These are phyloP conservation scores for Mesocricetus auratus DNA, from an alignment of 2,113 vertebrate species.

Conservation along the genomic window DNA sequence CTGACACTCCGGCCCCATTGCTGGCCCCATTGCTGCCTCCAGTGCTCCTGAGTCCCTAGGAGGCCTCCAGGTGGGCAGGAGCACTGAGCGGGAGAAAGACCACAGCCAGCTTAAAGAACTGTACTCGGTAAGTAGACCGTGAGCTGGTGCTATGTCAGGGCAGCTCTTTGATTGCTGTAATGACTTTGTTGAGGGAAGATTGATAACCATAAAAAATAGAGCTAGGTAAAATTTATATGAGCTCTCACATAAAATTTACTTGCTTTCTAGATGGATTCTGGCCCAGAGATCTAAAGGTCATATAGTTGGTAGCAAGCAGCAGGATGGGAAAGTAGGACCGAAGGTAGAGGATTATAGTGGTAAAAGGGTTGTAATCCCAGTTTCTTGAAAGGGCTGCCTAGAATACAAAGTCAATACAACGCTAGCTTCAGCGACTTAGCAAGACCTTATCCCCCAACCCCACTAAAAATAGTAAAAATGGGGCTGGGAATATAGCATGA, in stretches of 20 bases:
- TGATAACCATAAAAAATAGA: conserved; percentile 6
- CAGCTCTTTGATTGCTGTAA: background rate
- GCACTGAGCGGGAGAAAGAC: conserved; percentile 55
- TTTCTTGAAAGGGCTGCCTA: background rate
- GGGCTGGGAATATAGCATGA: background rate
- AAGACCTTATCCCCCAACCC: background rate
- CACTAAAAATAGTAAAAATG: background rate
- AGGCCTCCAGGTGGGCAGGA: conserved; percentile 58
- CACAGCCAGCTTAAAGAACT: conserved; percentile 69
- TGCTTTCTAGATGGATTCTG: conserved; percentile 16
- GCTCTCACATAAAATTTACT: conserved; percentile 13
- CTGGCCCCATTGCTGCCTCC: conserved; percentile 83
- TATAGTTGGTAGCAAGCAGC: background rate
- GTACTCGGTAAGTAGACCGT: conserved; percentile 73
- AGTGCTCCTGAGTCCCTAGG: conserved; percentile 84
- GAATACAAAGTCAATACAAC: background rate
- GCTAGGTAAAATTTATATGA: background rate
- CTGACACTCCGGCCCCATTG: conserved; percentile 80
- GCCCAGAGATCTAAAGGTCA: background rate
- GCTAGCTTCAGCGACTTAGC: background rate
- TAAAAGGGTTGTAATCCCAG: background rate
- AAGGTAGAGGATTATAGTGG: background rate
- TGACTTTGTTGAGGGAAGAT: background rate
- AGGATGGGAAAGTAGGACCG: background rate
- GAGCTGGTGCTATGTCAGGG: background rate